phyloP scores from a whole-genome alignment of 2,888 invertebrate genomes.

The Pristionchus mayeri region DNA sequence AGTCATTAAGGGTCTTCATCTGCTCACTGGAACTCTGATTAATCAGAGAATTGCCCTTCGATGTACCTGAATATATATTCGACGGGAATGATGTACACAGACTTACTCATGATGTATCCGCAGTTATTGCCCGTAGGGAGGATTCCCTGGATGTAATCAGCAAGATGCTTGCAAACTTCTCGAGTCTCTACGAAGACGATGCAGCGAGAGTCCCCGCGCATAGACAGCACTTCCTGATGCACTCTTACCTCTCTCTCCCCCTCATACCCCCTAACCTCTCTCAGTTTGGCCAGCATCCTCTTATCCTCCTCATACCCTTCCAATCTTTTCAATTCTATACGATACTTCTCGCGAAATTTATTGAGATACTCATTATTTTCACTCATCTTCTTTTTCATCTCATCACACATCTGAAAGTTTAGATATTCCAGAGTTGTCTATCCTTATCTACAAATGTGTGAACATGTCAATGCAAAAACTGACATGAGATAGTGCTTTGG shows the following conservation, averaged over 20 bases:
- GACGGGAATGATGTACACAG: background rate
- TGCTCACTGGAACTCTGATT: background rate
- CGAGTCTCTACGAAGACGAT: slow-evolving; percentile 32
- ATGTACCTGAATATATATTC: slow-evolving; percentile 30
- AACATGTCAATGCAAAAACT: background rate
- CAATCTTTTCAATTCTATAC: background rate
- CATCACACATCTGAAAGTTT: background rate
- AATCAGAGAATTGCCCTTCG: background rate
- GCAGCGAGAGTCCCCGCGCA: background rate
- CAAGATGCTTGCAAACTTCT: background rate
- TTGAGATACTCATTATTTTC: background rate
- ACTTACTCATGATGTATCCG: slow-evolving; percentile 23
- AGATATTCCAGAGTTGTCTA: no score
- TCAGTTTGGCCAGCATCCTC: slow-evolving; percentile 22
- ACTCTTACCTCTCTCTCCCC: no score
- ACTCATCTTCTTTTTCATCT: background rate
- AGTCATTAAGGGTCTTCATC: background rate
- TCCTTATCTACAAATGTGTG: background rate
- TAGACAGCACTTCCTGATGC: background rate
- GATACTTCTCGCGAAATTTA: background rate
- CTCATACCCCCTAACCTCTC: no score
- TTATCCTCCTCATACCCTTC: slow-evolving; percentile 25
- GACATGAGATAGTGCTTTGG: background rate
- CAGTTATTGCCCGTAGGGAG: background rate
- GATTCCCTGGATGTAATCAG: background rate